A percentile compares a stretch with the other conserved stretches of the same genome.
phyloP scores from a whole-genome alignment of 2,888 invertebrate genomes.

The Scaptomyza parva region DNA sequence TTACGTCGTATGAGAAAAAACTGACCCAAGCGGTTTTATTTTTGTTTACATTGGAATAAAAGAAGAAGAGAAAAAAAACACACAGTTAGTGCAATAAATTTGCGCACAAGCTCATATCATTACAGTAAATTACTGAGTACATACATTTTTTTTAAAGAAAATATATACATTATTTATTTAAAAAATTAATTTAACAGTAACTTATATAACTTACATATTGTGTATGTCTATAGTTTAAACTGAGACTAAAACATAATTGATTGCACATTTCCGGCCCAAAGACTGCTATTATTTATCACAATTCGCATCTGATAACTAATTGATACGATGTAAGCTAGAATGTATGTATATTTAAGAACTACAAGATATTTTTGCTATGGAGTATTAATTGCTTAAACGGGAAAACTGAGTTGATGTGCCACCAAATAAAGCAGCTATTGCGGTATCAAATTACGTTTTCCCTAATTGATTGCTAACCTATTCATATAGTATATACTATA shows the following conservation, averaged over 20 bases:
- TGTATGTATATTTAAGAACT: conserved; percentile 15
- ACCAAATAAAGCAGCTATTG: conserved; percentile 30
- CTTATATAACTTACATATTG: conserved; percentile 13
- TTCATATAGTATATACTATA: conserved; percentile 1
- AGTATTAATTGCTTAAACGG: conserved; percentile 33
- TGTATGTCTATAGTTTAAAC: conserved; percentile 25
- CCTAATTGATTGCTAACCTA: conserved; percentile 7
- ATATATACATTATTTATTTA: conserved; percentile 48
- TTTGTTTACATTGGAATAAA: conserved; percentile 4
- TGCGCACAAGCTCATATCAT: neutral
- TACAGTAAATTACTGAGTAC: neutral
- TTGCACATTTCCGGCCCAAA: conserved; percentile 85
- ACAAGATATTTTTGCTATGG: conserved; percentile 14
- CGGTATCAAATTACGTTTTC: conserved; percentile 29
- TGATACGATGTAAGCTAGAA: conserved; percentile 58
- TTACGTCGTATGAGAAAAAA: conserved; percentile 4
- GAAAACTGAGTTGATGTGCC: conserved; percentile 13
- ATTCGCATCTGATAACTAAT: conserved; percentile 76
- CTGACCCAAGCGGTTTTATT: neutral
- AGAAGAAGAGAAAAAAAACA: neutral
- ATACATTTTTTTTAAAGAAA: conserved; percentile 8
- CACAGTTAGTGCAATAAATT: conserved; percentile 8
- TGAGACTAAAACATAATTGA: conserved; percentile 73
- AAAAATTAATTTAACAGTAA: conserved; percentile 13
- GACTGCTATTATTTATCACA: conserved; percentile 85